Conservation (phyloP, 2,888 invertebrate genomes). For the Odontocolon sp. region DNA sequence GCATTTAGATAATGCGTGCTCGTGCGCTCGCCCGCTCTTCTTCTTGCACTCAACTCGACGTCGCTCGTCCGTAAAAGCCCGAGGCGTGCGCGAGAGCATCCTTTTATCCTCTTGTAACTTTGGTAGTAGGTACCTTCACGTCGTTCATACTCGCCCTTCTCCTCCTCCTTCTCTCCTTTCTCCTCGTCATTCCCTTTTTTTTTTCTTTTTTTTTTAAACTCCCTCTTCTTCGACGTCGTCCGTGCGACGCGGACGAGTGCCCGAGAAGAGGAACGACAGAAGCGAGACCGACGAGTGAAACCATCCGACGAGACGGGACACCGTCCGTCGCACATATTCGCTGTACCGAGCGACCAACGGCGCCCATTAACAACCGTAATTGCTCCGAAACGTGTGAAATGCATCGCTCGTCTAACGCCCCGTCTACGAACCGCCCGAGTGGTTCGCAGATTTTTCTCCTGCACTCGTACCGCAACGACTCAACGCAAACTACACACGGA, state of each 20-base stretch:
- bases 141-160: slow-evolving; percentile 56
- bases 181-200: slow-evolving; percentile 36
- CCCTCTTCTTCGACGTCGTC: slow-evolving; percentile 37
- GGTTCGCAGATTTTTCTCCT: too few species aligned
- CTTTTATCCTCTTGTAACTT: slow-evolving; percentile 80
- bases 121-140: slow-evolving; percentile 68
- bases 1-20: slow-evolving; percentile 78
- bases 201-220: slow-evolving; percentile 3
- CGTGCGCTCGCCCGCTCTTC: slow-evolving; percentile 63
- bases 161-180: slow-evolving; percentile 6
- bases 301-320: slow-evolving; percentile 36
- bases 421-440: slow-evolving; percentile 4
- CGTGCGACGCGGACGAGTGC: slow-evolving; percentile 33
- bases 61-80: slow-evolving; percentile 74
- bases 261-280: slow-evolving; percentile 36
- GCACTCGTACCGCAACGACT: not conserved
- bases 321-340: slow-evolving; percentile 16
- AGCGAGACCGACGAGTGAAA: slow-evolving; percentile 24
- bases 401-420: slow-evolving; percentile 46
- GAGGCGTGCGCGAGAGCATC: slow-evolving; percentile 74
- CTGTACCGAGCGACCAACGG: slow-evolving; percentile 40
- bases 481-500: slow-evolving; percentile 18
- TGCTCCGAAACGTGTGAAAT: slow-evolving; percentile 73
- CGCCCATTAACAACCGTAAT: slow-evolving; percentile 77
- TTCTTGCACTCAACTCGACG: slow-evolving; percentile 62